A percentile compares a stretch with the other conserved stretches of the same genome.
Evolutionary conservation across 2,888 invertebrate species (phyloP).

Genomic region (Hecatera dysodea): DNA sequence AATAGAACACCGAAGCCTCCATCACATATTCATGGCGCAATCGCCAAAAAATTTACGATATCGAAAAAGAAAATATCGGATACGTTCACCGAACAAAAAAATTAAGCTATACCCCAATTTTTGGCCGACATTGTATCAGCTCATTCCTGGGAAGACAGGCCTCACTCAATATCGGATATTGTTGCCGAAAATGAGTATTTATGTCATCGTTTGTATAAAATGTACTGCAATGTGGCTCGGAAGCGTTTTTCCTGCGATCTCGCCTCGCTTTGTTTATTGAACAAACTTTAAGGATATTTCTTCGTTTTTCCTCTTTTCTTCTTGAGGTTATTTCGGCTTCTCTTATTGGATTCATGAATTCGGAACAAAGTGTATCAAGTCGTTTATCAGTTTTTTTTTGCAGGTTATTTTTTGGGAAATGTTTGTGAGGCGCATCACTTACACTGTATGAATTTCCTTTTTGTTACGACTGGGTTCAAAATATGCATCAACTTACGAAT

Average conservation of each 20-base stretch:
- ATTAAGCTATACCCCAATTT: slow-evolving; percentile 69
- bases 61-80: slow-evolving; percentile 67
- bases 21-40: slow-evolving; percentile 68
- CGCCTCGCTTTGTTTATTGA: slow-evolving; percentile 74
- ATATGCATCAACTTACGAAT: not conserved
- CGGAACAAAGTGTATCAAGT: slow-evolving; percentile 68
- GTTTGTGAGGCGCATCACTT: slow-evolving; percentile 51
- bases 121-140: slow-evolving; percentile 72
- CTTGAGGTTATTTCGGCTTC: slow-evolving; percentile 65
- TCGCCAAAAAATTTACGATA: slow-evolving; percentile 67
- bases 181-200: slow-evolving; percentile 90
- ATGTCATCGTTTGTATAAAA: slow-evolving; percentile 89
- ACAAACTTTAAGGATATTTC: slow-evolving; percentile 71
- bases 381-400: slow-evolving; percentile 66
- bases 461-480: not conserved
- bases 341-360: slow-evolving; percentile 70
- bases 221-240: slow-evolving; percentile 79
- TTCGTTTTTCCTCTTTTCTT: slow-evolving; percentile 64
- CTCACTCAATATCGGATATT: slow-evolving; percentile 91
- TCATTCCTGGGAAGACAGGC: slow-evolving; percentile 84
- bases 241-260: slow-evolving; percentile 76
- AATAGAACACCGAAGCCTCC: slow-evolving; percentile 49
- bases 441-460: slow-evolving; percentile 39
- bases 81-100: slow-evolving; percentile 68
- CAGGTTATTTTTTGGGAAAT: slow-evolving; percentile 56